Conservation (phyloP, 2,888 invertebrate species). For the Rhopalosiphum nymphaeae region DNA sequence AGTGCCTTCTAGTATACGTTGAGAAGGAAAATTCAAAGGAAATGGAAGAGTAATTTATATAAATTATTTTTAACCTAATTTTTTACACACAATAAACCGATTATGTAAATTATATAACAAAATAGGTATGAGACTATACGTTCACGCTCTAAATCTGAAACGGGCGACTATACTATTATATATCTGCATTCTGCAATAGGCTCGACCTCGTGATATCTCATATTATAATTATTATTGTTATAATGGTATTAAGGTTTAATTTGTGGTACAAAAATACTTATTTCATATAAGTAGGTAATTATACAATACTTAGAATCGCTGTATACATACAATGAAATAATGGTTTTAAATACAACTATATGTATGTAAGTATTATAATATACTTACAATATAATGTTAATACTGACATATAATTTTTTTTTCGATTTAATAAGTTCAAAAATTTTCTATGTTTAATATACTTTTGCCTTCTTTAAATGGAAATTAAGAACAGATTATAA, state of each 20-base stretch:
- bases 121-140: neutral
- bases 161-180: neutral
- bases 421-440: neutral
- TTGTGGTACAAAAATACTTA: neutral
- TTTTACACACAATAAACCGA: neutral
- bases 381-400: neutral
- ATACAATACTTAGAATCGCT: neutral
- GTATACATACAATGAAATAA: neutral
- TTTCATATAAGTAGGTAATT: neutral
- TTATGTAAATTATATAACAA: neutral
- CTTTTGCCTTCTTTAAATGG: neutral
- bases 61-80: neutral
- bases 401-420: neutral
- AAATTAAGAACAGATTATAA: neutral
- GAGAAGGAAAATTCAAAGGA: neutral
- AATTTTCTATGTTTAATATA: neutral
- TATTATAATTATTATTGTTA: neutral
- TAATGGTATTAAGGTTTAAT: neutral
- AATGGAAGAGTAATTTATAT: neutral
- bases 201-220: neutral
- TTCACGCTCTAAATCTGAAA: slow-evolving; percentile 1
- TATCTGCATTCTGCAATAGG: neutral
- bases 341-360: neutral
- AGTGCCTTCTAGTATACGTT: neutral
- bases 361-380: neutral